These are phyloP conservation scores for Ormyrus pomaceus DNA, from an alignment of 2,888 invertebrate species.

Conservation along the genomic window DNA sequence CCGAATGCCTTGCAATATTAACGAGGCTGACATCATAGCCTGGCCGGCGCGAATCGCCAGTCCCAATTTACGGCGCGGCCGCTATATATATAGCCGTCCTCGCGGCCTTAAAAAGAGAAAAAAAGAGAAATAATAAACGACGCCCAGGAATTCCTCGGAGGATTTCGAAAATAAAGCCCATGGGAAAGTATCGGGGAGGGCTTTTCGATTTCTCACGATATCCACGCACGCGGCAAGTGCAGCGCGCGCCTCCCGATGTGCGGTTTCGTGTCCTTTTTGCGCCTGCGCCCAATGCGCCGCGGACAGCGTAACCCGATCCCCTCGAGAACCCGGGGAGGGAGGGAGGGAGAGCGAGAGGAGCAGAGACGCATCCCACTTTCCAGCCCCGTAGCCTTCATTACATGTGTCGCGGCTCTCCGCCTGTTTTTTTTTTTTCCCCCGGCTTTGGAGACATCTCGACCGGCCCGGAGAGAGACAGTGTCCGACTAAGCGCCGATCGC, in stretches of 20 bases:
- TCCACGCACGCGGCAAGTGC: neutral
- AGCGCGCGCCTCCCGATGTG: constrained; percentile 50
- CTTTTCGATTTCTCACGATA: constrained; percentile 53
- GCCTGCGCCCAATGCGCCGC: constrained; percentile 24
- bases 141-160: too few species aligned
- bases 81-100: neutral
- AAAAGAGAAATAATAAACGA: neutral
- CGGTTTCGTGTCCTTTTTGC: constrained; percentile 67
- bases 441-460: constrained; percentile 1
- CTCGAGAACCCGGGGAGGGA: constrained; percentile 56
- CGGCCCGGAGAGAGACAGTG: too few species aligned
- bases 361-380: neutral
- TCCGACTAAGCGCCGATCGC: neutral
- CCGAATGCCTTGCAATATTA: neutral
- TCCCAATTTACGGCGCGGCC: neutral
- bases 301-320: constrained; percentile 62
- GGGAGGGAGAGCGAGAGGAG: constrained; percentile 23
- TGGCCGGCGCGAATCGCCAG: neutral
- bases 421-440: constrained; percentile 10
- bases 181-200: constrained; percentile 20
- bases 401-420: neutral
- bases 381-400: neutral
- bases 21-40: constrained; percentile 20
- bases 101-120: neutral
- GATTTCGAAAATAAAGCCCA: neutral